Conservation (phyloP, 64 coral and sea anemone genomes). For the Stylophora pistillata region DNA sequence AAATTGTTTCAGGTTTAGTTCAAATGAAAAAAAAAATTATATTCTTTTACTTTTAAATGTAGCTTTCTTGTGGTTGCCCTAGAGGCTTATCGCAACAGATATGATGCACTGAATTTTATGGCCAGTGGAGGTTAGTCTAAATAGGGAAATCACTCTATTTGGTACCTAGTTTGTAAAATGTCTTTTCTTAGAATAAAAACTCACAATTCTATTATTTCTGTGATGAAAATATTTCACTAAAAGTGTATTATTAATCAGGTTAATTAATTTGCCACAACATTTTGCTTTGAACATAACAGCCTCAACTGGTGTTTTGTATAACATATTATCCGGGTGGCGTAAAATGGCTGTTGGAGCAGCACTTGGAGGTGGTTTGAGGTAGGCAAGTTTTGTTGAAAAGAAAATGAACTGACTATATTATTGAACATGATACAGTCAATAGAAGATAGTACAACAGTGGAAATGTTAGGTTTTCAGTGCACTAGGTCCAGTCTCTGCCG, state of each 20-base stretch:
- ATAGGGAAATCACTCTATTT: not conserved
- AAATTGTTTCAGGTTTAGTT: not conserved
- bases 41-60: not conserved
- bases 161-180: not conserved
- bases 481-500: not conserved
- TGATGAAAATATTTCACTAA: not conserved
- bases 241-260: not conserved
- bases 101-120: constrained; percentile 87
- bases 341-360: constrained; percentile 58
- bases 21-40: not conserved
- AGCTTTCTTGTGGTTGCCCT: constrained; percentile 69
- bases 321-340: constrained; percentile 81
- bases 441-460: no score
- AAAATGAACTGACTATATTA: not conserved
- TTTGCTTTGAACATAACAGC: constrained; percentile 39
- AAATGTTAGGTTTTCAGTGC: no score
- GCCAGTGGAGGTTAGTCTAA: constrained; percentile 70
- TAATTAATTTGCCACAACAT: not conserved
- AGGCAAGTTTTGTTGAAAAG: not conserved
- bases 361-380: constrained; percentile 81
- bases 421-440: no score
- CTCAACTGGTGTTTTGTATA: constrained; percentile 85
- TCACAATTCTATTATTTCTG: no score
- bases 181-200: no score
- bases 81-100: constrained; percentile 73